Percentiles rank a stretch among this genome's conserved stretches.
Evolutionary conservation across 2,797 vertebrate genomes (phyloP).

Genomic region (Rhynchonycteris naso): DNA sequence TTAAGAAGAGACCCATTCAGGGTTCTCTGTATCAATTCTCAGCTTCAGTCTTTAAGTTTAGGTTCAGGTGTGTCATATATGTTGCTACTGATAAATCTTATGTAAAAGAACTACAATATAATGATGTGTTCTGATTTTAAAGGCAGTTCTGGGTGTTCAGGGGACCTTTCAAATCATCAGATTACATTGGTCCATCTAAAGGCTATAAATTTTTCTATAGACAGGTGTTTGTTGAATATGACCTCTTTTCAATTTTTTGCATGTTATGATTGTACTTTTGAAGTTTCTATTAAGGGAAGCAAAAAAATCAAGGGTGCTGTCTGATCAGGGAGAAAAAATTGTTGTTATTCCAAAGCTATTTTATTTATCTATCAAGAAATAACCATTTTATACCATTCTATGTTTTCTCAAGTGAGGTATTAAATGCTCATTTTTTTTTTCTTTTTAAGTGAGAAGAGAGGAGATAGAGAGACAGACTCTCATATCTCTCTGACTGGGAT

Average conservation of each 20-base stretch:
- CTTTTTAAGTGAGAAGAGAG: constrained; percentile 31
- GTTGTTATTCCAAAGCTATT: constrained; percentile 9
- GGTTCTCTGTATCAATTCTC: neutral
- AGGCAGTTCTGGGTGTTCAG: constrained; percentile 21
- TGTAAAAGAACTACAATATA: neutral
- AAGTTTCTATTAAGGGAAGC: constrained; percentile 38
- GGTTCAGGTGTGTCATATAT: neutral
- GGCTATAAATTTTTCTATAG: constrained; percentile 22
- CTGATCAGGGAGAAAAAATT: neutral
- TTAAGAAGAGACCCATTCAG: neutral
- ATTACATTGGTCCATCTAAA: neutral
- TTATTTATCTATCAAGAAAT: constrained; percentile 44
- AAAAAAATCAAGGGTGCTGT: neutral
- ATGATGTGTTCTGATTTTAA: constrained; percentile 38
- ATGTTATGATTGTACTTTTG: neutral
- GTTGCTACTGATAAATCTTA: constrained; percentile 23
- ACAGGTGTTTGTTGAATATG: neutral
- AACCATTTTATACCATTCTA: constrained; percentile 12
- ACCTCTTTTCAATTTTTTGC: constrained; percentile 36
- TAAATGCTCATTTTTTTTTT: constrained; percentile 15
- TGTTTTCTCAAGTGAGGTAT: neutral
- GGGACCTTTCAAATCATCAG: constrained; percentile 44
- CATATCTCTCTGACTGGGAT: too few species aligned
- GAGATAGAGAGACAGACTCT: too few species aligned
- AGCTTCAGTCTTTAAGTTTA: constrained; percentile 46